These are phyloP conservation scores for Chaetorhynchus papuensis DNA, from an alignment of 2,113 vertebrate species.

Conservation along the genomic window DNA sequence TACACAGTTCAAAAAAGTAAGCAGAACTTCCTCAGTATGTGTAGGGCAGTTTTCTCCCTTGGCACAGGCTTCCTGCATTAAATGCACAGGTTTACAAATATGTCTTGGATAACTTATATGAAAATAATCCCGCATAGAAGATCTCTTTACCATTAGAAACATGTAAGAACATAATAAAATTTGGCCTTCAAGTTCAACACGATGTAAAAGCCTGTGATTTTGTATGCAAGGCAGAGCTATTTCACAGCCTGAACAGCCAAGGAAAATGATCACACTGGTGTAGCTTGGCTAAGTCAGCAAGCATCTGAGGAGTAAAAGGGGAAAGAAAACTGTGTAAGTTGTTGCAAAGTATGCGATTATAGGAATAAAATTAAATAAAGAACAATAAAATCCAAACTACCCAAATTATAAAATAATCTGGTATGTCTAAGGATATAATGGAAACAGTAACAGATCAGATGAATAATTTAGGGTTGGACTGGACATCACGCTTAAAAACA, in stretches of 20 bases:
- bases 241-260: neutral
- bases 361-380: neutral
- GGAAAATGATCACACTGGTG: neutral
- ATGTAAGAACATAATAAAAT: neutral
- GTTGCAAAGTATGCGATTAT: neutral
- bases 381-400: neutral
- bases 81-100: neutral
- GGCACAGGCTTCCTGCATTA: neutral
- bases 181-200: neutral
- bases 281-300: neutral
- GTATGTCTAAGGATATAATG: neutral
- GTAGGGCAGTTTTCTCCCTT: neutral
- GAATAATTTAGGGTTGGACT: neutral
- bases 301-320: neutral
- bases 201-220: neutral
- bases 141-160: neutral
- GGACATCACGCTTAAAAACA: neutral
- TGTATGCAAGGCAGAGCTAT: neutral
- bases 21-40: neutral
- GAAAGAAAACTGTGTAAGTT: neutral
- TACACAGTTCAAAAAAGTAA: neutral
- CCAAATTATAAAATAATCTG: neutral
- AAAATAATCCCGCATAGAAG: neutral
- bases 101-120: rapidly evolving
- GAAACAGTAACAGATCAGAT: neutral